A percentile compares a stretch with the other conserved stretches of the same genome.
phyloP scores from a whole-genome alignment of 2,888 invertebrate species.

The Tipula helvola region DNA sequence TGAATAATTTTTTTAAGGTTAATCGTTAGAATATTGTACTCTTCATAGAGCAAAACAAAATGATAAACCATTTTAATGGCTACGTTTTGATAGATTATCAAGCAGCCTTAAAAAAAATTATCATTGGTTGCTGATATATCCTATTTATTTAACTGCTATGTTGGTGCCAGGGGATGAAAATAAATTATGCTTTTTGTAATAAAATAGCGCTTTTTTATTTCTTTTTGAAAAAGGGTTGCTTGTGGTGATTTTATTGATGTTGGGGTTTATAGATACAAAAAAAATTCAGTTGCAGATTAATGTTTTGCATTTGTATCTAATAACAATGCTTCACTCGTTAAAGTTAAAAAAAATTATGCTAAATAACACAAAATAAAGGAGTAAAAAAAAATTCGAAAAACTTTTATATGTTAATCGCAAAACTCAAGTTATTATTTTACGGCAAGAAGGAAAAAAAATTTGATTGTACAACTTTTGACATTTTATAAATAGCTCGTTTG shows the following conservation, averaged over 20 bases:
- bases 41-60: not conserved
- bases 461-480: no score
- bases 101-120: not conserved
- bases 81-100: not conserved
- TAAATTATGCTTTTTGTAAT: not conserved
- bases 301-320: no score
- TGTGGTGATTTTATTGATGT: not conserved
- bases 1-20: not conserved
- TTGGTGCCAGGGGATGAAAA: not conserved
- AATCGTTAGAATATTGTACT: not conserved
- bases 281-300: no score
- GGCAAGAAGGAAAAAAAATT: no score
- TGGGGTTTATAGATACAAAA: no score
- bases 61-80: not conserved
- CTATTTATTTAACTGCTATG: not conserved
- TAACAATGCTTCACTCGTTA: no score
- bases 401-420: no score
- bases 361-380: no score
- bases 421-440: no score
- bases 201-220: not conserved
- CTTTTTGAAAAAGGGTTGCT: not conserved
- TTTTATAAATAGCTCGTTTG: no score
- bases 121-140: not conserved
- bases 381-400: no score
- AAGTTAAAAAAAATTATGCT: no score